These are phyloP conservation scores for Crypturellus undulatus DNA, from an alignment of 2,113 vertebrate species.

Conservation along the genomic window DNA sequence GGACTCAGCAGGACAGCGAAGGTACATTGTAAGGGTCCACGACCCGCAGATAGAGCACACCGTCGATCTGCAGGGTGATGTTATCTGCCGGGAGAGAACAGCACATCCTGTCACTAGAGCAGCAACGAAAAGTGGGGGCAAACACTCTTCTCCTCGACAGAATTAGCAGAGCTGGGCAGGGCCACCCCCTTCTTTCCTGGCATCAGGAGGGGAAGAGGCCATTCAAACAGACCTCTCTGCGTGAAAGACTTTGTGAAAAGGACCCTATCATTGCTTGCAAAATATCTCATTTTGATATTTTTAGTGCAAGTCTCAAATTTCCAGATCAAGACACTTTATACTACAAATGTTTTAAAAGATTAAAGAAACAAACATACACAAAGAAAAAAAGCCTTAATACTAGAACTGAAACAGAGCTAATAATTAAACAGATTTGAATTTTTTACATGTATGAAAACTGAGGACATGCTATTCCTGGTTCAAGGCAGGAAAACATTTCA, in stretches of 20 bases:
- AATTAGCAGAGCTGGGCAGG: not conserved
- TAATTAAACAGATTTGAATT: not conserved
- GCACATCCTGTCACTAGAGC: not conserved
- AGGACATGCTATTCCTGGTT: not conserved
- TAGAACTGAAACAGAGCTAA: not conserved
- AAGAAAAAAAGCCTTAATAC: not conserved
- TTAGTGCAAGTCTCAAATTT: not conserved
- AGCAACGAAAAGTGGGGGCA: fast-evolving
- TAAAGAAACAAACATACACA: not conserved
- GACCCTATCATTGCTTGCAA: fast-evolving
- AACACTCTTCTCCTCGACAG: fast-evolving
- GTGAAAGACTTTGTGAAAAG: not conserved
- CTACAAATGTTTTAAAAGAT: not conserved
- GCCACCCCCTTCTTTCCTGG: not conserved
- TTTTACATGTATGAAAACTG: not conserved
- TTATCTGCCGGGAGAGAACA: slow-evolving; percentile 83
- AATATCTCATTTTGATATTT: not conserved
- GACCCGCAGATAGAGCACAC: slow-evolving; percentile 94
- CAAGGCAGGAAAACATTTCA: not conserved
- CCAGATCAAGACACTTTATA: not conserved
- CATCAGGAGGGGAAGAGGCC: fast-evolving
- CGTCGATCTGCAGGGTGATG: slow-evolving; percentile 95
- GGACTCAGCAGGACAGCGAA: fast-evolving
- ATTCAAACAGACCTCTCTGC: not conserved
- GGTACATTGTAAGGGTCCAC: slow-evolving; percentile 94